A percentile compares a stretch with the other conserved stretches of the same genome.
These are phyloP conservation scores for Apamea epomidion DNA, from an alignment of 2,888 invertebrate genomes.

Conservation along the genomic window DNA sequence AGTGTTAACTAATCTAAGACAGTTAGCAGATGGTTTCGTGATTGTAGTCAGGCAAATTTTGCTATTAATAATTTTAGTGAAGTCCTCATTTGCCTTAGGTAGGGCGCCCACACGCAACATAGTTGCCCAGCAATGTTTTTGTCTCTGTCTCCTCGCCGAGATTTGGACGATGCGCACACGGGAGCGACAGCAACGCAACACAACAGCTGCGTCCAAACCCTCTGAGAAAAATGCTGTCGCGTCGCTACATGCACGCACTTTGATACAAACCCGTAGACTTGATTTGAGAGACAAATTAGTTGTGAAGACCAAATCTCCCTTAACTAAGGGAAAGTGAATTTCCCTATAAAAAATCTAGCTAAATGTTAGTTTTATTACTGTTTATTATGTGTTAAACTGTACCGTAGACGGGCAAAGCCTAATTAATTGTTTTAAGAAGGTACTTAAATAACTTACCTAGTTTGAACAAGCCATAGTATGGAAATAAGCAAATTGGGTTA, in stretches of 20 bases:
- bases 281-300: no score
- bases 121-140: no score
- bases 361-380: neutral
- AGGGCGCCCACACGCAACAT: no score
- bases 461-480: neutral
- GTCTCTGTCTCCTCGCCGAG: no score
- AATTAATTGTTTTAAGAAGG: constrained; percentile 7
- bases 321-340: neutral
- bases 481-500: constrained; percentile 21
- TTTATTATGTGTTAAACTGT: constrained; percentile 29
- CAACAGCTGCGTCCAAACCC: no score
- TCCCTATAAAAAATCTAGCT: neutral
- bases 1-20: no score
- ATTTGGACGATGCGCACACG: no score
- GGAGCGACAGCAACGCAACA: no score
- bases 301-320: no score
- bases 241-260: no score
- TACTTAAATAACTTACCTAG: neutral
- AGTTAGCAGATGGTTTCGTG: neutral
- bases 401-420: neutral
- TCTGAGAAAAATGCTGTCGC: no score
- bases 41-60: neutral
- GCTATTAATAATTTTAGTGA: neutral
- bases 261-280: no score
- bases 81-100: neutral